phyloP scores from a whole-genome alignment of 1,140 invertebrate genomes.

The Acromyrmex heyeri region DNA sequence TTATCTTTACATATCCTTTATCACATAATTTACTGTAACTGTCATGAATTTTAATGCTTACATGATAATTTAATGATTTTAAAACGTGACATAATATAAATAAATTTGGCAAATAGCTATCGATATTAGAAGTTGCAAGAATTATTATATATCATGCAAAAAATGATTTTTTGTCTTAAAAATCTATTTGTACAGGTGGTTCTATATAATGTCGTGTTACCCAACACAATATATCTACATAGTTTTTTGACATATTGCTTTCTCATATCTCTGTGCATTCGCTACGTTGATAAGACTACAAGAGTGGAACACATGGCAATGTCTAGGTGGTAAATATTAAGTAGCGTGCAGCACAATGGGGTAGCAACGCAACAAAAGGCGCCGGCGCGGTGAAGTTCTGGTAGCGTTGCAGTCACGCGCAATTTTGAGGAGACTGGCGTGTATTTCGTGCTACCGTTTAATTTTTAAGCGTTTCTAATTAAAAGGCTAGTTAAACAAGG shows the following conservation, averaged over 20 bases:
- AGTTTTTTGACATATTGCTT: slow-evolving; percentile 14
- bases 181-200: background rate
- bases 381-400: slow-evolving; percentile 50
- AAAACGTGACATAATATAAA: background rate
- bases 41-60: background rate
- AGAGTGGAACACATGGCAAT: slow-evolving; percentile 59
- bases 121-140: background rate
- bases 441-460: slow-evolving; percentile 83
- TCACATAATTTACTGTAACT: slow-evolving; percentile 1
- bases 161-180: background rate
- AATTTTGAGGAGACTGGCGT: slow-evolving; percentile 80
- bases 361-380: slow-evolving; percentile 79
- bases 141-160: slow-evolving; percentile 2
- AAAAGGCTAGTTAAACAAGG: slow-evolving; percentile 87
- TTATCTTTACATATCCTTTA: background rate
- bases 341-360: slow-evolving; percentile 77
- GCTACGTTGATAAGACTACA: background rate
- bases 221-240: background rate
- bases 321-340: slow-evolving; percentile 80
- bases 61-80: background rate
- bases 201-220: background rate
- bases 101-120: background rate
- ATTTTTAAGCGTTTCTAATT: slow-evolving; percentile 87
- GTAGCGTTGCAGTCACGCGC: slow-evolving; percentile 69
- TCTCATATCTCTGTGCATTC: background rate